phyloP scores from a whole-genome alignment of 2,113 vertebrate species.

The Polypterus bichir region DNA sequence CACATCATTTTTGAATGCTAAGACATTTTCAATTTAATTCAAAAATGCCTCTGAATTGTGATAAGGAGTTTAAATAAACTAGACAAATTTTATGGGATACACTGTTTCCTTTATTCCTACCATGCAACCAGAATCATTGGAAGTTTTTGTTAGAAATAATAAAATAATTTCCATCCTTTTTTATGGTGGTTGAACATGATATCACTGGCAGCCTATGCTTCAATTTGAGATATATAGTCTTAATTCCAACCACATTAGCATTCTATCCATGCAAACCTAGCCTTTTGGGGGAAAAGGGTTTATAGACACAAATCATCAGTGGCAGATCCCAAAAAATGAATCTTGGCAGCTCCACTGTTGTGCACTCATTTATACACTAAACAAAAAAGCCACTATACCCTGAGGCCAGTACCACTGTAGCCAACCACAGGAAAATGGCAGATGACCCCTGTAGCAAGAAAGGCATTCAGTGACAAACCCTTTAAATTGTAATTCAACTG shows the following conservation, averaged over 20 bases:
- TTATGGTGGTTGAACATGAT: no score
- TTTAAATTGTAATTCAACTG: constrained; percentile 23
- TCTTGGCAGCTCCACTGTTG: constrained; percentile 21
- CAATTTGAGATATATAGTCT: no score
- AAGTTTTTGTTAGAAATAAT: no score
- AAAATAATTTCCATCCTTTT: no score
- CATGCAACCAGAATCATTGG: no score
- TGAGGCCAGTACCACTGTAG: constrained; percentile 4
- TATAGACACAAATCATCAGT: constrained; percentile 14
- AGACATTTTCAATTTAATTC: no score
- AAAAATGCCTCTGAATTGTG: no score
- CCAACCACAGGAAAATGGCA: constrained; percentile 33
- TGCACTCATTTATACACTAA: constrained; percentile 21
- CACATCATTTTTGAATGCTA: no score
- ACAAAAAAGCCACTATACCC: not conserved
- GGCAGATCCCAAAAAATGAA: constrained; percentile 23
- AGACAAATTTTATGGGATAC: no score
- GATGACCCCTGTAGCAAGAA: constrained; percentile 37
- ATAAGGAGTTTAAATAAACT: no score
- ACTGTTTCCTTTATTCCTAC: no score
- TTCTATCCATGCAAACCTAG: constrained; percentile 14
- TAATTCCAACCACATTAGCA: constrained; percentile 14
- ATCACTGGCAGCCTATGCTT: no score
- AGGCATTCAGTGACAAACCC: constrained; percentile 22
- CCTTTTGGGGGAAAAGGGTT: constrained; percentile 15